These are phyloP conservation scores for Antheraea pernyi DNA, from an alignment of 1,140 invertebrate genomes.

Conservation along the genomic window DNA sequence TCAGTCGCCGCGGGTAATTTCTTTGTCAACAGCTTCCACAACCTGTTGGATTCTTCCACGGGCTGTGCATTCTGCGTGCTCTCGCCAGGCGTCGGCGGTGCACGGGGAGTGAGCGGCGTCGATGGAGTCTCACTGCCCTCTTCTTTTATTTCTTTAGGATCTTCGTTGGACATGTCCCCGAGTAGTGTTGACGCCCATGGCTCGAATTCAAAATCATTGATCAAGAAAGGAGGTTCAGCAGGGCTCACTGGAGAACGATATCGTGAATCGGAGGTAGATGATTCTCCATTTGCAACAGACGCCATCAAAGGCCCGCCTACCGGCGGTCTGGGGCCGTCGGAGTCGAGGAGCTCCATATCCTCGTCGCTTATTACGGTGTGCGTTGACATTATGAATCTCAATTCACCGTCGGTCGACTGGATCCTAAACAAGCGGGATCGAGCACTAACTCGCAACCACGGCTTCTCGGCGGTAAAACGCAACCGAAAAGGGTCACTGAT, in stretches of 20 bases:
- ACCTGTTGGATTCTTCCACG: conserved; percentile 81
- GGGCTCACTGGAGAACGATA: conserved; percentile 53
- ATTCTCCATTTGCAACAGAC: conserved; percentile 82
- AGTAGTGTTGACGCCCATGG: conserved; percentile 55
- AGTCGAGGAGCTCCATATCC: conserved; percentile 72
- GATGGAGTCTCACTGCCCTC: conserved; percentile 51
- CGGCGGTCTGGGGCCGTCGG: conserved; percentile 50
- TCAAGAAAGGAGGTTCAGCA: conserved; percentile 53
- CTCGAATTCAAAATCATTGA: conserved; percentile 82
- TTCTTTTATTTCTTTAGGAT: conserved; percentile 61
- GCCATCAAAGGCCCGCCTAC: conserved; percentile 84
- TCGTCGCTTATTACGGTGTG: conserved; percentile 87
- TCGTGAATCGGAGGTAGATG: conserved; percentile 43
- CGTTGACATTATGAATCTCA: conserved; percentile 95
- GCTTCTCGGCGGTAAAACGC: conserved; percentile 84
- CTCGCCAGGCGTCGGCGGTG: conserved; percentile 29
- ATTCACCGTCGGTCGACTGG: conserved; percentile 84
- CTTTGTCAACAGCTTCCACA: conserved; percentile 84
- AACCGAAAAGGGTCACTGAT: conserved; percentile 89
- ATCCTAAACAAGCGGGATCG: conserved; percentile 91
- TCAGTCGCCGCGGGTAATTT: conserved; percentile 63
- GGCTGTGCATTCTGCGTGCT: conserved; percentile 40
- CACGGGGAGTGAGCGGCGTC: conserved; percentile 62
- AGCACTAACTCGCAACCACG: conserved; percentile 90
- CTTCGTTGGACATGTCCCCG: conserved; percentile 52